phyloP scores from a whole-genome alignment of 2,888 invertebrate species.

The Macaria liturata region DNA sequence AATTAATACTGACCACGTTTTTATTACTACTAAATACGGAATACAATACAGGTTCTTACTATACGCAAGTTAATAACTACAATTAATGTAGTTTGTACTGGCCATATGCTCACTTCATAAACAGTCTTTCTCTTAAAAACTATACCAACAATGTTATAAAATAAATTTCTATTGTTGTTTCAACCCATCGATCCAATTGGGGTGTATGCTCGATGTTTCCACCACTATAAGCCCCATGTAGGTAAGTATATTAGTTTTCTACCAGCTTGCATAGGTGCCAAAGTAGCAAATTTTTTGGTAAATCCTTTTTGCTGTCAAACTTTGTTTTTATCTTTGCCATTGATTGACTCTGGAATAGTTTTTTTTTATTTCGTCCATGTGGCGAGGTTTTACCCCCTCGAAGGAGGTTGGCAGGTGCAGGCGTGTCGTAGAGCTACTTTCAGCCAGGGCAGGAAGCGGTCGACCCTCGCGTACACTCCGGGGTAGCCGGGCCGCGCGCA shows the following conservation, averaged over 20 bases:
- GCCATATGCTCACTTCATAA: conserved; percentile 3
- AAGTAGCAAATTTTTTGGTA: too few relatives aligned
- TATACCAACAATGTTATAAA: too few relatives aligned
- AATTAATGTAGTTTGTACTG: conserved; percentile 15
- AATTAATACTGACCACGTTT: conserved; percentile 26
- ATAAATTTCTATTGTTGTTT: too few relatives aligned
- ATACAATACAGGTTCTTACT: background rate
- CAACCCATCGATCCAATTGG: too few relatives aligned
- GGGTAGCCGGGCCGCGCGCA: conserved; percentile 86
- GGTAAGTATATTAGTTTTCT: too few relatives aligned
- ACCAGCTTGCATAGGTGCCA: too few relatives aligned
- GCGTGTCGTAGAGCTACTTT: conserved; percentile 69
- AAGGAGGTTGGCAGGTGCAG: conserved; percentile 67
- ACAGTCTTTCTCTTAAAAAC: conserved; percentile 1
- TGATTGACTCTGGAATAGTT: background rate
- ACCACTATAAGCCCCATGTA: too few relatives aligned
- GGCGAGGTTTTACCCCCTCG: conserved; percentile 17
- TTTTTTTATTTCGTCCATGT: background rate
- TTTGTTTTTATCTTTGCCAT: background rate
- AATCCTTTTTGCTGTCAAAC: too few relatives aligned
- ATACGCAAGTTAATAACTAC: background rate
- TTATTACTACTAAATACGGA: background rate
- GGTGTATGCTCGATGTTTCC: too few relatives aligned
- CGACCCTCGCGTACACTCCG: conserved; percentile 72
- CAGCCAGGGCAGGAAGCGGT: conserved; percentile 72